Evolutionary conservation across 2,113 vertebrate genomes (phyloP).

Genomic region (Labeo catla): DNA sequence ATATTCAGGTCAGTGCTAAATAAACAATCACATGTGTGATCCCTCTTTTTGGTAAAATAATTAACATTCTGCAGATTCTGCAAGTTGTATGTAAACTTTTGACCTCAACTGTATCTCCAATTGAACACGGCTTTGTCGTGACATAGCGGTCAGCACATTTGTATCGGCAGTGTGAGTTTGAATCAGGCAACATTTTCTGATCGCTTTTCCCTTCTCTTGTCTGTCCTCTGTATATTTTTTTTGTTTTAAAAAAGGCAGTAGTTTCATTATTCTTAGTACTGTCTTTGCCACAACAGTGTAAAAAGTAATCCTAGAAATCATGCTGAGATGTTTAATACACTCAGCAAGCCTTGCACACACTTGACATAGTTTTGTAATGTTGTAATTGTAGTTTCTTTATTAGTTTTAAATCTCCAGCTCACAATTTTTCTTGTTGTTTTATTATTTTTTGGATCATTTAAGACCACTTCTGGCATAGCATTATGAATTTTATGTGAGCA

Average conservation of each 20-base stretch:
- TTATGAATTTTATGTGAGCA: constrained; percentile 12
- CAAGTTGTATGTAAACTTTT: too few relatives aligned
- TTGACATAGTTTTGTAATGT: background rate
- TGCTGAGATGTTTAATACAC: constrained; percentile 28
- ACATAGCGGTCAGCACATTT: background rate
- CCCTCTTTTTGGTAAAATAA: too few relatives aligned
- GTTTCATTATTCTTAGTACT: background rate
- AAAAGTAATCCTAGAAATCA: constrained; percentile 13
- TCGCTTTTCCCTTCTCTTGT: background rate
- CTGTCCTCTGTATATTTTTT: background rate
- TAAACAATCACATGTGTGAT: too few relatives aligned
- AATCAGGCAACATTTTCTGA: background rate
- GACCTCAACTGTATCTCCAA: too few relatives aligned
- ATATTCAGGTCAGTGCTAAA: too few relatives aligned
- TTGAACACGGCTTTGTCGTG: background rate
- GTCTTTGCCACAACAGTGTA: background rate
- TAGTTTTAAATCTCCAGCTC: background rate
- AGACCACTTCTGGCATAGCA: constrained; percentile 35
- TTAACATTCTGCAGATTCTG: too few relatives aligned
- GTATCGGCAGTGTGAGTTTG: background rate
- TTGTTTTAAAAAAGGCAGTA: background rate
- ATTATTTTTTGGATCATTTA: constrained; percentile 29
- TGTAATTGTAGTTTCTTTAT: constrained; percentile 19
- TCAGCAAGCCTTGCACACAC: background rate
- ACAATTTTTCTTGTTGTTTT: background rate